These are phyloP conservation scores for Melieria crassipennis DNA, from an alignment of 2,888 invertebrate species.

Conservation along the genomic window DNA sequence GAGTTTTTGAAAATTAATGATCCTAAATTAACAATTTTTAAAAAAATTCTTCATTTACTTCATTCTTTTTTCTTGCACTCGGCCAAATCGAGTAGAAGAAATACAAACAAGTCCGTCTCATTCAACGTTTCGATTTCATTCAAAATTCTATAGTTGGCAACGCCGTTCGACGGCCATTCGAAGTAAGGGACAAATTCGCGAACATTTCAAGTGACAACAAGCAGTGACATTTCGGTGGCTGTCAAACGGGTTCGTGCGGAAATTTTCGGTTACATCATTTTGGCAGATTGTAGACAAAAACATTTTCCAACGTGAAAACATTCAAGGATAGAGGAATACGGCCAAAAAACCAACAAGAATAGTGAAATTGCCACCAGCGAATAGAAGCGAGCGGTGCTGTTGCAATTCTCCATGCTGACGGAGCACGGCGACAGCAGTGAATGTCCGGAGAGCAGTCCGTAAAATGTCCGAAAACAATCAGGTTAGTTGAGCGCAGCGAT, in stretches of 20 bases:
- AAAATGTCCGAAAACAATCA: conserved; percentile 52
- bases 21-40: too few species aligned
- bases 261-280: conserved; percentile 51
- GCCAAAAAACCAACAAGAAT: too few species aligned
- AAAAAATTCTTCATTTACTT: too few species aligned
- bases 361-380: too few species aligned
- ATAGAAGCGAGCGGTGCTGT: conserved; percentile 24
- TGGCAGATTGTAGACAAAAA: conserved; percentile 36
- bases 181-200: background rate
- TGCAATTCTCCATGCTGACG: conserved; percentile 33
- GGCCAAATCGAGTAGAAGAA: too few species aligned
- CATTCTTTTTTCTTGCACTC: too few species aligned
- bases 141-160: too few species aligned
- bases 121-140: too few species aligned
- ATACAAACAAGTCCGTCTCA: too few species aligned
- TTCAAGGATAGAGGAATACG: too few species aligned
- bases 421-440: conserved; percentile 41
- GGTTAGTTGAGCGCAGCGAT: conserved; percentile 46
- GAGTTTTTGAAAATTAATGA: too few species aligned
- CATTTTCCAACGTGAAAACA: conserved; percentile 16
- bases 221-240: conserved; percentile 9
- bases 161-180: too few species aligned
- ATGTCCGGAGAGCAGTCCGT: conserved; percentile 32
- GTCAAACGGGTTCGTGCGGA: conserved; percentile 37
- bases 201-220: background rate